Conservation (phyloP, 2,888 invertebrate species). For the Ecliptopera silaceata region DNA sequence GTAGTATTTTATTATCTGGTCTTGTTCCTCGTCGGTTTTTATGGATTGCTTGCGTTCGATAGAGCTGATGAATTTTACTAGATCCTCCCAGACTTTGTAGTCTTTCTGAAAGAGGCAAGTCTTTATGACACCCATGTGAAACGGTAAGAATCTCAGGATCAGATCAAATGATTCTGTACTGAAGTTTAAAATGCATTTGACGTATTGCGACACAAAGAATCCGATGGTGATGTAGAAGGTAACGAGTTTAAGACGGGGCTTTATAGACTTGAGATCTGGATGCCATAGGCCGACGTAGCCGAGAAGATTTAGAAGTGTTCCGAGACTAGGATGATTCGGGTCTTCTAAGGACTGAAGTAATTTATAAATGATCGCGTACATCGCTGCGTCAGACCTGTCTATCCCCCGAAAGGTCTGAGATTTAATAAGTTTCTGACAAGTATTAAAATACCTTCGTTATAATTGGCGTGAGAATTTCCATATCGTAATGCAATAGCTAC, state of each 20-base stretch:
- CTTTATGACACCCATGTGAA: constrained; percentile 62
- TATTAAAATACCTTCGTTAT: constrained; percentile 25
- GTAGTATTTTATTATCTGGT: constrained; percentile 46
- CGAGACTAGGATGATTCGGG: constrained; percentile 54
- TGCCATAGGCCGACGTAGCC: constrained; percentile 55
- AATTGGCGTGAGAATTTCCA: constrained; percentile 49
- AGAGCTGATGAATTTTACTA: constrained; percentile 55
- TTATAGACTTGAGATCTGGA: constrained; percentile 40
- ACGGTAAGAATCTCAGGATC: constrained; percentile 60
- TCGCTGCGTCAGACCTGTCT: constrained; percentile 14
- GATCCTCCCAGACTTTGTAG: constrained; percentile 50
- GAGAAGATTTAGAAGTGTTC: constrained; percentile 54
- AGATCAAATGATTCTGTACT: constrained; percentile 46
- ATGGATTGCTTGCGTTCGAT: constrained; percentile 49
- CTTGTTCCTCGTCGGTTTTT: constrained; percentile 36
- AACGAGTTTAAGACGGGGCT: constrained; percentile 45
- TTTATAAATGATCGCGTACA: constrained; percentile 27
- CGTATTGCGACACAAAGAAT: constrained; percentile 59
- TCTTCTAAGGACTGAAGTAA: constrained; percentile 47
- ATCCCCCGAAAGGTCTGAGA: constrained; percentile 11
- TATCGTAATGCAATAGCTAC: constrained; percentile 46
- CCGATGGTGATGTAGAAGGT: constrained; percentile 46
- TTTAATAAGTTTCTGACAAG: constrained; percentile 15
- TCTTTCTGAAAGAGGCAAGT: constrained; percentile 54
- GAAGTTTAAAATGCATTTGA: constrained; percentile 52